These are phyloP conservation scores for Lophochroa leadbeateri DNA, from an alignment of 2,113 vertebrate genomes.

Conservation along the genomic window DNA sequence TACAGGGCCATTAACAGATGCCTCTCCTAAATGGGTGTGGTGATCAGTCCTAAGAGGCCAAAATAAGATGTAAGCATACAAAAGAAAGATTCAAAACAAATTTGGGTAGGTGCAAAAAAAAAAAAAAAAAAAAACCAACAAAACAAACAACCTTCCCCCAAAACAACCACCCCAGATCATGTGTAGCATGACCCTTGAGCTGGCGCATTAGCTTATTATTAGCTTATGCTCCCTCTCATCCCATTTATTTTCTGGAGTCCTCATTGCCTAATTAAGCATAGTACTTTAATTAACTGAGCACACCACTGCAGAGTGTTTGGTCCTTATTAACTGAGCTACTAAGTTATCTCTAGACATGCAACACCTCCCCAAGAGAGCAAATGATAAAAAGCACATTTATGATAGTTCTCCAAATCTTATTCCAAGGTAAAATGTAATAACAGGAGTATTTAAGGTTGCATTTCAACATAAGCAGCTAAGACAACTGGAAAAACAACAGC, in stretches of 20 bases:
- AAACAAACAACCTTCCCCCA: not conserved
- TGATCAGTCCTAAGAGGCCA: constrained; percentile 80
- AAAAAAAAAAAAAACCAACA: no score
- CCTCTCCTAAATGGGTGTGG: constrained; percentile 76
- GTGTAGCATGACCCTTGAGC: accelerated
- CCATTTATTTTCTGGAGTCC: not conserved
- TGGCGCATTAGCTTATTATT: not conserved
- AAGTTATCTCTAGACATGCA: not conserved
- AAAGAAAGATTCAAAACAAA: not conserved
- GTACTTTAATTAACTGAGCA: not conserved
- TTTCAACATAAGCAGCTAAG: not conserved
- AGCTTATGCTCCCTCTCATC: not conserved
- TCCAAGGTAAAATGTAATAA: not conserved
- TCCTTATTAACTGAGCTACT: not conserved
- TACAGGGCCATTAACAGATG: constrained; percentile 89
- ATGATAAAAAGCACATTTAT: not conserved
- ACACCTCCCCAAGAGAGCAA: not conserved
- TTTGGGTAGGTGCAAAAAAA: not conserved
- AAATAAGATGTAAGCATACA: not conserved
- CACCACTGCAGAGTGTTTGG: not conserved
- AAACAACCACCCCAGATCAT: not conserved
- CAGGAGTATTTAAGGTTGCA: not conserved
- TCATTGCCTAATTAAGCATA: not conserved
- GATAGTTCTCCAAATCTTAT: not conserved
- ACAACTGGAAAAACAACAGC: not conserved